phyloP scores from a whole-genome alignment of 2,888 invertebrate genomes.

The Ophion ellenae region DNA sequence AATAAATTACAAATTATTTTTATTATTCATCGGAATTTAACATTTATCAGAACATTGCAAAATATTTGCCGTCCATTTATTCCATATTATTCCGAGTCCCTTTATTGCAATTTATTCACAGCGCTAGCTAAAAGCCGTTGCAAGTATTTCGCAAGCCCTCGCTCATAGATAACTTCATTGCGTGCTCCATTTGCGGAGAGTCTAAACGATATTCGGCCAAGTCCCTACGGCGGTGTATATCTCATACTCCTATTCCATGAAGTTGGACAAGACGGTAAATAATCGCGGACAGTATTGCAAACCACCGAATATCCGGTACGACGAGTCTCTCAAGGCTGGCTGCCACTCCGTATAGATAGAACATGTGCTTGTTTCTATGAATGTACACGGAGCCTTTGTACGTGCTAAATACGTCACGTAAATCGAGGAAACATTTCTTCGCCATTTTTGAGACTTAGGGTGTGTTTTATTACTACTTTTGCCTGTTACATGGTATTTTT shows the following conservation, averaged over 20 bases:
- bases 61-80: too few species aligned
- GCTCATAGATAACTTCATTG: background rate
- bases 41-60: too few species aligned
- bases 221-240: conserved; percentile 4
- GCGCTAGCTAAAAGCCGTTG: background rate
- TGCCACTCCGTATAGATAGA: conserved; percentile 13
- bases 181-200: background rate
- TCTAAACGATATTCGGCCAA: conserved; percentile 32
- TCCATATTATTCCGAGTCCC: too few species aligned
- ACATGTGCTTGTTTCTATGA: too few species aligned
- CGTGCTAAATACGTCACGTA: conserved; percentile 3
- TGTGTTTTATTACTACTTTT: too few species aligned
- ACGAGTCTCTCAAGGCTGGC: conserved; percentile 30
- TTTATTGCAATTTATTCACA: too few species aligned
- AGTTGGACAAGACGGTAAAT: conserved; percentile 52
- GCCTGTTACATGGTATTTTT: too few species aligned
- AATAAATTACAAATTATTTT: too few species aligned
- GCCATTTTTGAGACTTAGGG: too few species aligned
- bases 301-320: conserved; percentile 40
- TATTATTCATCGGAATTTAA: too few species aligned
- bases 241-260: conserved; percentile 11
- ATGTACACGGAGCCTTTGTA: too few species aligned
- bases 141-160: background rate
- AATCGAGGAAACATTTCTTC: too few species aligned
- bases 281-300: conserved; percentile 48